phyloP scores from a whole-genome alignment of 2,888 invertebrate genomes.

The Disparrhopalites patrizii region DNA sequence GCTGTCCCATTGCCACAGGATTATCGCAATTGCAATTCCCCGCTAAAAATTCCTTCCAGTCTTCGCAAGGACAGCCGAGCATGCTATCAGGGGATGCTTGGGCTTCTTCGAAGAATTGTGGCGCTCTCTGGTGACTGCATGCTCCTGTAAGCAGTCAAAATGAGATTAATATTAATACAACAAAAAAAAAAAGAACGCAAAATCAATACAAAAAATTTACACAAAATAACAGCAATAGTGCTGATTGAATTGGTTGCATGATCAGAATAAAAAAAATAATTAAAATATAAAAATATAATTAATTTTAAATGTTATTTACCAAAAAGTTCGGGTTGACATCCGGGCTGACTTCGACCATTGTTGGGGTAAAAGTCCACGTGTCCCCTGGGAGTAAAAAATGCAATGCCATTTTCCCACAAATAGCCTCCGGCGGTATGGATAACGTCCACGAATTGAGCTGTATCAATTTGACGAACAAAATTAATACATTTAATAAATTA shows the following conservation, averaged over 20 bases:
- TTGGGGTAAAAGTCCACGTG: constrained; percentile 42
- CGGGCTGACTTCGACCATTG: constrained; percentile 39
- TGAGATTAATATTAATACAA: neutral
- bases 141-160: constrained; percentile 24
- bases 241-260: too few species aligned
- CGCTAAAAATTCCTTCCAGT: constrained; percentile 32
- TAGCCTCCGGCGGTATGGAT: constrained; percentile 31
- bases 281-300: neutral
- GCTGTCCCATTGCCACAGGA: constrained; percentile 28
- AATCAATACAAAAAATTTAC: neutral
- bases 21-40: constrained; percentile 32
- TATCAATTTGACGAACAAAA: too few species aligned
- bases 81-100: constrained; percentile 26
- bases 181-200: neutral
- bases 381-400: constrained; percentile 29
- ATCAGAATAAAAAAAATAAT: too few species aligned
- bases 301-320: neutral
- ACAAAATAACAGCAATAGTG: too few species aligned
- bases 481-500: too few species aligned
- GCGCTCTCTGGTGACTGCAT: constrained; percentile 40
- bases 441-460: constrained; percentile 27
- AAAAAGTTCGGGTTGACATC: constrained; percentile 34
- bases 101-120: constrained; percentile 36
- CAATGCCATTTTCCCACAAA: constrained; percentile 21
- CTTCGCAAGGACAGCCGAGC: constrained; percentile 36